Evolutionary conservation across 2,797 vertebrate genomes (phyloP).

Genomic region (Typhlichthys subterraneus): DNA sequence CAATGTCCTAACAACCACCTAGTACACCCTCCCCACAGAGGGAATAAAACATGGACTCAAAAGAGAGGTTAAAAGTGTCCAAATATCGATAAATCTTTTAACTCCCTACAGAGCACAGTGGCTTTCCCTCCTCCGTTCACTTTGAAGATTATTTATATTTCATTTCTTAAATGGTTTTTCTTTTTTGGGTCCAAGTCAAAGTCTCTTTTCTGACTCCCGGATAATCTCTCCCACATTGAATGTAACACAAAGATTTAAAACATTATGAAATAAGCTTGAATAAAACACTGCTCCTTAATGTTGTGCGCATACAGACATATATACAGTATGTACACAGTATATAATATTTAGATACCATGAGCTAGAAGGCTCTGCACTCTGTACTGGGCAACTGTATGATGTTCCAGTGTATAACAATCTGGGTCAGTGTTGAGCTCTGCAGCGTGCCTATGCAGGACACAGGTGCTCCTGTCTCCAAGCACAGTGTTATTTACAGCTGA

Average conservation of each 20-base stretch:
- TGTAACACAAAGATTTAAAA: conserved; percentile 25
- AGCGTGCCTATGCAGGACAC: conserved; percentile 7
- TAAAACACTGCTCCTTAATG: conserved; percentile 12
- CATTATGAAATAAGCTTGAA: conserved; percentile 22
- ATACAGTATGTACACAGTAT: no score
- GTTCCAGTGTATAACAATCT: conserved; percentile 5
- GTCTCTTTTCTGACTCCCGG: conserved; percentile 18
- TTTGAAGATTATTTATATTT: conserved; percentile 74
- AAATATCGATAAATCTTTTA: conserved; percentile 23
- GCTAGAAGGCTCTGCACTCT: conserved; percentile 1
- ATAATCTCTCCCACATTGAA: conserved; percentile 24
- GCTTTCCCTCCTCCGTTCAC: conserved; percentile 40
- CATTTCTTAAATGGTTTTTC: conserved; percentile 51
- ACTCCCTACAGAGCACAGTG: conserved; percentile 39
- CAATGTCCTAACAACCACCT: background rate
- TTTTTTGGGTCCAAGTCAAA: conserved; percentile 55
- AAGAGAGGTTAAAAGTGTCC: conserved; percentile 40
- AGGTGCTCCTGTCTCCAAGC: conserved; percentile 37
- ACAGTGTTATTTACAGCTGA: conserved; percentile 50
- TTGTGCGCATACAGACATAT: background rate
- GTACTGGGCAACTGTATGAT: background rate
- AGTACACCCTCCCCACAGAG: conserved; percentile 20
- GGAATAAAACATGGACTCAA: conserved; percentile 63
- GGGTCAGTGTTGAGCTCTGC: conserved; percentile 14
- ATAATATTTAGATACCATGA: conserved; percentile 12